These are phyloP conservation scores for Colistium nudipinnis DNA, from an alignment of 2,113 vertebrate genomes.

Conservation along the genomic window DNA sequence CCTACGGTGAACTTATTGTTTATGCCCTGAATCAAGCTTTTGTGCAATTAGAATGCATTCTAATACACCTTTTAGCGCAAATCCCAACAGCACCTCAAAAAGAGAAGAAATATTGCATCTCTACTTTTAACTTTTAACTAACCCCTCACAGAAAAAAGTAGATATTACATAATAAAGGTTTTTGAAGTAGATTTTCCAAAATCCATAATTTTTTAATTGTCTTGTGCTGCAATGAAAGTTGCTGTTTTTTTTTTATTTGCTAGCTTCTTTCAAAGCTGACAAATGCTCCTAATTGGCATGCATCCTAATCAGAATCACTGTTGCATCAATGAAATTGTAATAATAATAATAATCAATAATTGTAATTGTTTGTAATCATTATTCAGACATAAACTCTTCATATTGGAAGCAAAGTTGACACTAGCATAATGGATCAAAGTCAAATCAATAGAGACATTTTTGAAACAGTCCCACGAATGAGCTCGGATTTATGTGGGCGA, in stretches of 20 bases:
- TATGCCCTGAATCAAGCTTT: slow-evolving; percentile 8
- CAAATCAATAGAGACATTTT: too few relatives aligned
- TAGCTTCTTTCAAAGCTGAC: slow-evolving; percentile 30
- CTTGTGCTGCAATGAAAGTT: slow-evolving; percentile 7
- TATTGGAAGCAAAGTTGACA: slow-evolving; percentile 57
- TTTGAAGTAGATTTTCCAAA: slow-evolving; percentile 8
- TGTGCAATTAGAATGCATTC: background rate
- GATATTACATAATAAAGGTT: background rate
- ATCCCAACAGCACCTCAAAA: background rate
- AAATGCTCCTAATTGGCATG: slow-evolving; percentile 58
- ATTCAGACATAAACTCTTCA: slow-evolving; percentile 46
- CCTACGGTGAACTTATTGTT: slow-evolving; percentile 15
- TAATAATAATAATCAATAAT: too few relatives aligned
- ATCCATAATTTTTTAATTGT: background rate
- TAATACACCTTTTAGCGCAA: background rate
- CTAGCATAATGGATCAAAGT: slow-evolving; percentile 62
- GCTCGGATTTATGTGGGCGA: too few relatives aligned
- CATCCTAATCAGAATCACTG: slow-evolving; percentile 48
- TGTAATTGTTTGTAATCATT: slow-evolving; percentile 56
- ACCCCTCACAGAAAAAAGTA: background rate
- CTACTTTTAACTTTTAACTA: background rate
- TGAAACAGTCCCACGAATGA: too few relatives aligned
- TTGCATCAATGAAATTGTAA: slow-evolving; percentile 31
- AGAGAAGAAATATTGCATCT: background rate
- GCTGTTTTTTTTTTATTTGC: slow-evolving; percentile 19